Evolutionary conservation across 2,888 invertebrate genomes (phyloP).

Genomic region (Parnassius orleans): DNA sequence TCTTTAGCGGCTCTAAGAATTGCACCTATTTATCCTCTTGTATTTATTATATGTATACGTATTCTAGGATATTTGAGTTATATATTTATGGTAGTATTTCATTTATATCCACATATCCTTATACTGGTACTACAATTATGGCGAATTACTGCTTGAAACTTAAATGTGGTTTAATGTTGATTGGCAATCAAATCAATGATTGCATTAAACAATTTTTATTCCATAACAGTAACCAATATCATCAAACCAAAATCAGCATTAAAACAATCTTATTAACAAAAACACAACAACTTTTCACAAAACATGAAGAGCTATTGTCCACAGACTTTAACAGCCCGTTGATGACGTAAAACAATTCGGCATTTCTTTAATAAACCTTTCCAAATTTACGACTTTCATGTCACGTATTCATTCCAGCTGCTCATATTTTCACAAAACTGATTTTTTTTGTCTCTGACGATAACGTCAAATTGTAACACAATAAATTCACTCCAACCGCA

Average conservation of each 20-base stretch:
- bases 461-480: slow-evolving; percentile 69
- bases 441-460: slow-evolving; percentile 47
- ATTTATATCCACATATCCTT: neutral
- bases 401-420: slow-evolving; percentile 35
- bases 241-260: too few species aligned
- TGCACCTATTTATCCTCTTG: slow-evolving; percentile 47
- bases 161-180: too few species aligned
- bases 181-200: too few species aligned
- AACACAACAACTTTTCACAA: too few species aligned
- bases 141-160: too few species aligned
- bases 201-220: too few species aligned
- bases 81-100: neutral
- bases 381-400: slow-evolving; percentile 33
- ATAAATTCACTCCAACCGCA: slow-evolving; percentile 78
- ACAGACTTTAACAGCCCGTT: slow-evolving; percentile 30
- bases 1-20: slow-evolving; percentile 59
- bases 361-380: slow-evolving; percentile 1
- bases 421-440: slow-evolving; percentile 37
- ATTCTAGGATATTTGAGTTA: too few species aligned
- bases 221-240: too few species aligned
- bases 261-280: too few species aligned
- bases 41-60: too few species aligned
- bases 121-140: neutral
- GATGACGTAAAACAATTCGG: too few species aligned
- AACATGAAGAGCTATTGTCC: too few species aligned